Conservation (phyloP, 2,113 vertebrate species). For the Grus americana region DNA sequence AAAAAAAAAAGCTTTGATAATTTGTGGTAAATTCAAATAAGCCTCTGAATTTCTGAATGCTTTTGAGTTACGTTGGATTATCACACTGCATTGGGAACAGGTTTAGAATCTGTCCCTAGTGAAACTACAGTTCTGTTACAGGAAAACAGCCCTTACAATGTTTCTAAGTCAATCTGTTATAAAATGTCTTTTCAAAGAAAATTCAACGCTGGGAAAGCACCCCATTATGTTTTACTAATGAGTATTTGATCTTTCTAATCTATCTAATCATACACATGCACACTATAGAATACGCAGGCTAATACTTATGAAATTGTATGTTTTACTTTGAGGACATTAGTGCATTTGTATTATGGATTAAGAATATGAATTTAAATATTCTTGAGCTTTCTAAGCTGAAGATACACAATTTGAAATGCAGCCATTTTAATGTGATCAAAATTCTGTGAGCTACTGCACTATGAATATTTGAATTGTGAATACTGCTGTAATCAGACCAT, state of each 20-base stretch:
- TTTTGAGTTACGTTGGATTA: neutral
- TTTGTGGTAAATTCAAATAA: slow-evolving; percentile 25
- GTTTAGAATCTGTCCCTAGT: neutral
- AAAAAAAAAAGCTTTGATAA: neutral
- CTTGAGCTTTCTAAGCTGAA: slow-evolving; percentile 53
- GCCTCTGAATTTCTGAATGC: neutral
- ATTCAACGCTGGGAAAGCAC: neutral
- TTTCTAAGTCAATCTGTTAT: neutral
- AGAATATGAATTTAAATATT: slow-evolving; percentile 67
- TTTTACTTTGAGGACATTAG: slow-evolving; percentile 66
- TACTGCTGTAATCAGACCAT: slow-evolving; percentile 57
- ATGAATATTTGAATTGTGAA: slow-evolving; percentile 45
- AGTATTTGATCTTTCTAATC: slow-evolving; percentile 68
- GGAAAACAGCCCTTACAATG: slow-evolving; percentile 6
- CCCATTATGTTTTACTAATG: slow-evolving; percentile 61
- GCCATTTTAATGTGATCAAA: slow-evolving; percentile 54
- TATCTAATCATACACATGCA: slow-evolving; percentile 59
- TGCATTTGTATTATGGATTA: slow-evolving; percentile 63
- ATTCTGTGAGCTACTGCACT: slow-evolving; percentile 35
- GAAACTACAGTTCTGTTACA: neutral
- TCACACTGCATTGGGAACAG: neutral
- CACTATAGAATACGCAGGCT: slow-evolving; percentile 38
- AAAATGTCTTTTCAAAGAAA: slow-evolving; percentile 32
- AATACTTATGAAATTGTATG: slow-evolving; percentile 66
- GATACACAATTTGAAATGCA: slow-evolving; percentile 48